phyloP scores from a whole-genome alignment of 2,797 vertebrate genomes.

The Brachymystax lenok region DNA sequence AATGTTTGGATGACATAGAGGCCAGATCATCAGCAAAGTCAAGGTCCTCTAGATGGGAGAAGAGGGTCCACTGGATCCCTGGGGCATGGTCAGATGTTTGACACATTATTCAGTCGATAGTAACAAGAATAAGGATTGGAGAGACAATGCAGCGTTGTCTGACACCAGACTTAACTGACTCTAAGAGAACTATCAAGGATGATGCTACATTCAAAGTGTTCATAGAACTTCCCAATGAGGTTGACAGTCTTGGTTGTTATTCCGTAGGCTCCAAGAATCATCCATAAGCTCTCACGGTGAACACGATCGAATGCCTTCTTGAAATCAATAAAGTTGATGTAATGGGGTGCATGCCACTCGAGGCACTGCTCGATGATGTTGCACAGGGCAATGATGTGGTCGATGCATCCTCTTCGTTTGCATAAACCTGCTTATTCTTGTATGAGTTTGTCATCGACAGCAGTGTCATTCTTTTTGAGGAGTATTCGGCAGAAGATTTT shows the following conservation, averaged over 20 bases:
- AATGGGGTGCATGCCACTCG: neutral
- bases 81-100: conserved; percentile 7
- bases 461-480: neutral
- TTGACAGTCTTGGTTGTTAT: conserved; percentile 4
- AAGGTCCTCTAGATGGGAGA: conserved; percentile 3
- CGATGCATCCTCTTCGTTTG: neutral
- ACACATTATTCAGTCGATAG: conserved; percentile 3
- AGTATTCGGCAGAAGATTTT: neutral
- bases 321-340: too few relatives aligned
- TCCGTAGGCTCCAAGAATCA: neutral
- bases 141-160: conserved; percentile 10
- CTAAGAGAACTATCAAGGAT: neutral
- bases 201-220: conserved; percentile 7
- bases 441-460: neutral
- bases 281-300: too few relatives aligned
- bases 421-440: neutral
- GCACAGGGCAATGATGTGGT: conserved; percentile 1
- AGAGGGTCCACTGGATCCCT: conserved; percentile 9
- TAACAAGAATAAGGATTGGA: conserved; percentile 1
- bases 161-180: conserved; percentile 5
- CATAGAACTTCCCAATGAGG: neutral
- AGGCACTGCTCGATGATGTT: conserved; percentile 14
- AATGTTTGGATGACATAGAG: neutral
- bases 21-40: conserved; percentile 18
- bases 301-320: too few relatives aligned